phyloP scores from a whole-genome alignment of 2,113 vertebrate genomes.

The Maccullochella peelii region DNA sequence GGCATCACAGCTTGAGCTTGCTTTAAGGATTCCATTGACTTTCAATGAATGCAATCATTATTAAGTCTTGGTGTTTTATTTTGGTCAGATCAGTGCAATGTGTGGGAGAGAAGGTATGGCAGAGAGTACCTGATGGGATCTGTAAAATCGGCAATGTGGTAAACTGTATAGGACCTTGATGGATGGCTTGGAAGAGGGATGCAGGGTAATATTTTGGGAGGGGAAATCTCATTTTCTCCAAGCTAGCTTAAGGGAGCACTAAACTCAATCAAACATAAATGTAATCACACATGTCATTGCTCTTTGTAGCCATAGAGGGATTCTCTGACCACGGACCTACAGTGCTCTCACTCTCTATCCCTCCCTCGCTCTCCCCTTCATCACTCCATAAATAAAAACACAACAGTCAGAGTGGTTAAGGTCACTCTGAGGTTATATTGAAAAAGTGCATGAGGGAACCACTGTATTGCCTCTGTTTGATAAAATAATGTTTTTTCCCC shows the following conservation, averaged over 20 bases:
- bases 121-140: constrained; percentile 48
- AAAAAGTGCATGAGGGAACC: constrained; percentile 26
- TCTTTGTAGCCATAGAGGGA: constrained; percentile 74
- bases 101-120: constrained; percentile 34
- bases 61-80: constrained; percentile 21
- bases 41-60: constrained; percentile 33
- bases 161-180: constrained; percentile 72
- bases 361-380: constrained; percentile 23
- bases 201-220: constrained; percentile 75
- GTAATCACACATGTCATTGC: constrained; percentile 81
- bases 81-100: constrained; percentile 29
- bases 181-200: constrained; percentile 64
- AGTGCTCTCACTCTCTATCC: background rate
- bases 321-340: constrained; percentile 45
- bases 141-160: constrained; percentile 72
- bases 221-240: constrained; percentile 81
- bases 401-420: constrained; percentile 33
- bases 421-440: constrained; percentile 52
- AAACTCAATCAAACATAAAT: constrained; percentile 81
- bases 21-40: constrained; percentile 36
- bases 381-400: constrained; percentile 64
- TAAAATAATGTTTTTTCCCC: no score
- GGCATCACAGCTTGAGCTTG: constrained; percentile 1
- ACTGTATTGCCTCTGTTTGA: constrained; percentile 43
- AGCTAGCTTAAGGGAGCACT: constrained; percentile 76